Evolutionary conservation across 2,797 vertebrate species (phyloP), one percentile per base, ranked within the genome.

Genomic region (Cephalopachus bancanus): DNA sequence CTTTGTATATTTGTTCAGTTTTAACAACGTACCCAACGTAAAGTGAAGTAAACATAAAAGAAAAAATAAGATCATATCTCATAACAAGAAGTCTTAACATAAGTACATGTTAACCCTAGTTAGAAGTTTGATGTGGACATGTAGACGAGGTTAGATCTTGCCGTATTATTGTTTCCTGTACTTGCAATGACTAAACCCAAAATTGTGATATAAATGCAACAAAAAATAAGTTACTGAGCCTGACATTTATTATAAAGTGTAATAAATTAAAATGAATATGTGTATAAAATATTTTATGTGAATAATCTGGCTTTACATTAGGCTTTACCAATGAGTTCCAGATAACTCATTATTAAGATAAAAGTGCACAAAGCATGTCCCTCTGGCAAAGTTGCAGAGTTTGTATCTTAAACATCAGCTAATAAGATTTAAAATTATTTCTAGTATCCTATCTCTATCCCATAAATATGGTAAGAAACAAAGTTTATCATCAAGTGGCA

Each of bases 21-120:
- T 12, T 75, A 55, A 85, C 15, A 92, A 4, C 67, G 14, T 22
- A 76, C 11, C 49, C 22, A 59, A 14, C 62, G 14, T 7, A 94
- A 85, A 92, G 59, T 59, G 49, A 86, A 53, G 93, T 72, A 92
- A 83, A 86, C 22, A 71, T 15, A 79, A 72, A 90, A n/a, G 5
- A 37, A 64, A 92, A 95, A 80, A 85, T 79, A 7, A 55, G 8
- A 67, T 64, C 12, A 3, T 71, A 60, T 78, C 10, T 94, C 26
- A 33, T n/a, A 83, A 55, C 4, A 90, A 97, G 37, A 95, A 33
- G 20, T 37, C 37, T 37, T 37, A 37, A 37, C 37, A 37, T 37
- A 37, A 37, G 37, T 37, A 37, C 37, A 37, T 37, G 37, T 37
- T 37, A 37, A 37, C 37, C 37, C 37, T 37, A 37, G 37, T 44